These are phyloP conservation scores for Paguma larvata DNA, from an alignment of 2,797 vertebrate species.

Conservation along the genomic window DNA sequence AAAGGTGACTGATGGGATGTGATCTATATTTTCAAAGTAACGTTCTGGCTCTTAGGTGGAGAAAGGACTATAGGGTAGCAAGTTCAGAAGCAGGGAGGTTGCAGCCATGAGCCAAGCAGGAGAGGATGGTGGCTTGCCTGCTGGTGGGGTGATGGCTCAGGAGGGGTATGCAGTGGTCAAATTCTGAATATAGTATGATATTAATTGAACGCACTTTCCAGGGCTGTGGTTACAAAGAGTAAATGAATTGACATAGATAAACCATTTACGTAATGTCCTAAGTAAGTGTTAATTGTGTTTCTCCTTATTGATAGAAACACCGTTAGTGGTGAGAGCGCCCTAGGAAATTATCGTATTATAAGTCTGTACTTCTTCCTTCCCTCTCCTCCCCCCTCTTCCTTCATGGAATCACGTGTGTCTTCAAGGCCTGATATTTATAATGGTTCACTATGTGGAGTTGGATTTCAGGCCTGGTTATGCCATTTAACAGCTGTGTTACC, in stretches of 20 bases:
- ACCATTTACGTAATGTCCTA: neutral
- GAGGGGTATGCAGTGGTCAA: neutral
- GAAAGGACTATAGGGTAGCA: too few relatives aligned
- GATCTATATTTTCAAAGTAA: neutral
- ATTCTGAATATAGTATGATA: neutral
- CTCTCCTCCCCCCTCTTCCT: neutral
- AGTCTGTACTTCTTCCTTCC: neutral
- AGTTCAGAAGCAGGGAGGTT: neutral
- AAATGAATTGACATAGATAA: neutral
- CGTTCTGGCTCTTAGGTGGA: neutral
- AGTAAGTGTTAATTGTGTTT: neutral
- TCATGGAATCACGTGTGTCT: neutral
- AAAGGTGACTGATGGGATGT: neutral
- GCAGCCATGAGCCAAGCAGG: neutral
- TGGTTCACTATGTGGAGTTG: neutral
- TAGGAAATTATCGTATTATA: neutral
- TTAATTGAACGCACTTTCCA: neutral
- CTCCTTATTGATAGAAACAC: neutral
- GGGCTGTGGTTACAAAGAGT: neutral
- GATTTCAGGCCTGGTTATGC: neutral
- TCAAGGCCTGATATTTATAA: neutral
- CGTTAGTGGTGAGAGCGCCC: neutral
- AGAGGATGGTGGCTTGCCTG: neutral
- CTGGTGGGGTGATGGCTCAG: neutral
- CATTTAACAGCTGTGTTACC: neutral